phyloP scores from a whole-genome alignment of 1,140 invertebrate species.

The Polypedilum pembai region DNA sequence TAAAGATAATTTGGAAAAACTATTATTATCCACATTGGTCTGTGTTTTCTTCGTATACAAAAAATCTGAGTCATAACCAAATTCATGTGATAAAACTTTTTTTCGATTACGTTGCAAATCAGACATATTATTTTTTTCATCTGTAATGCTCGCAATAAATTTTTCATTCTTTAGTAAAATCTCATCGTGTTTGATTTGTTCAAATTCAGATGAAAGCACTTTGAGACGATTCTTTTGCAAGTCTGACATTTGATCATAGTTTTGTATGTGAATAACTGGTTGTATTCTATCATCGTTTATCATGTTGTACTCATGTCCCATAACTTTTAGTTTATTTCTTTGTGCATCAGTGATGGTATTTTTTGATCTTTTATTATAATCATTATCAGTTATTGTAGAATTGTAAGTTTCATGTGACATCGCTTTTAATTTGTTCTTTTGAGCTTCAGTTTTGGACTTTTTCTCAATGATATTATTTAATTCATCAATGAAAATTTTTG shows the following conservation, averaged over 20 bases:
- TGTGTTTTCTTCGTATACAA: not conserved
- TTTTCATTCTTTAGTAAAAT: too few relatives aligned
- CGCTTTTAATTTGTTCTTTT: conserved; percentile 36
- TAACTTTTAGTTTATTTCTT: conserved; percentile 41
- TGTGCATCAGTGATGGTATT: conserved; percentile 38
- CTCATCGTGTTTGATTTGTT: not conserved
- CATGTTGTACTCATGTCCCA: conserved; percentile 39
- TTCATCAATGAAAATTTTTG: not conserved
- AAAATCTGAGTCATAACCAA: not conserved
- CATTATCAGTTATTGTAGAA: not conserved
- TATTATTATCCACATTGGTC: not conserved
- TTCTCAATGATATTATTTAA: conserved; percentile 30
- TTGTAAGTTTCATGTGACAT: conserved; percentile 31
- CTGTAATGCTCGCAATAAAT: not conserved
- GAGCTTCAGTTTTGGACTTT: conserved; percentile 32
- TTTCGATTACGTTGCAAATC: conserved; percentile 39
- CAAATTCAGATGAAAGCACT: conserved; percentile 32
- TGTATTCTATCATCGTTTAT: conserved; percentile 33
- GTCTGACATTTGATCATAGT: conserved; percentile 31
- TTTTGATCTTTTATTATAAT: not conserved
- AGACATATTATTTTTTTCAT: conserved; percentile 32
- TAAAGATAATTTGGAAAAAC: not conserved
- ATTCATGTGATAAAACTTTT: conserved; percentile 34
- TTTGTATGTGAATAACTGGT: not conserved
- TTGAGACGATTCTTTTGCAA: conserved; percentile 35